Base-by-base conservation (phyloP, 2,113 vertebrate genomes). In the human region DNA sequence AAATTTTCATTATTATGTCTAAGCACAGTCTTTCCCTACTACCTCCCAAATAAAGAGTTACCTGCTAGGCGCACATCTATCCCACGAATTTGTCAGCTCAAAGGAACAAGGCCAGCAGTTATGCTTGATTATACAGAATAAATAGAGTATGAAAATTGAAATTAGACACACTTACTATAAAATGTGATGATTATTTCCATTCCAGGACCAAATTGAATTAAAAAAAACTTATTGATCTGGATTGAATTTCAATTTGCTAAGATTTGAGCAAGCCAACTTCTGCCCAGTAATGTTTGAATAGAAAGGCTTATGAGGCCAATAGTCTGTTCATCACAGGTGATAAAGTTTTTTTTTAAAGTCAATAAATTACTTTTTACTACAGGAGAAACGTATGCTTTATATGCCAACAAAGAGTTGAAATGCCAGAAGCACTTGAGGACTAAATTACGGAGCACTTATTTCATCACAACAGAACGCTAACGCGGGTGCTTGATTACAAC, bases 81-180 rank as follows among this genome's bases (percentile, higher is more conserved):
- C 55, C 72, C 22, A 94, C 14, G 23, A 27, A 95, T 93, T 96
- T 86, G 27, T 23, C 45, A 89, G 14, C 27, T 94, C 12, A 14
- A 73, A 90, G 38, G 68, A 98, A 78, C 59, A 97, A 97, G 59
- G 73, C 8, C 61, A 89, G 5, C 23, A 93, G 81, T 98, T 97
- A 98, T n/a, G 40, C 96, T 97, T 97, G 94, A 96, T 97, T 97
- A 93, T 84, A 84, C 40, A 95, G 61, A 98, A 98, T 97, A 97
- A 98, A 98, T 98, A 96, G 95, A 89, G 17, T 94, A 94, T 89
- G 57, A 97, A 78, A 85, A 89, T 32, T 98, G 86, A 98, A 98
- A 98, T 98, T 96, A 97, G 82, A 97, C 90, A 96, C 61, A 30
- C 20, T 75, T 88, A 81, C 94, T 95, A 32, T 91, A 97, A 98